A percentile compares a stretch with the other conserved stretches of the same genome.
Evolutionary conservation across 1,140 invertebrate genomes (phyloP).

Genomic region (Trialeurodes vaporariorum): DNA sequence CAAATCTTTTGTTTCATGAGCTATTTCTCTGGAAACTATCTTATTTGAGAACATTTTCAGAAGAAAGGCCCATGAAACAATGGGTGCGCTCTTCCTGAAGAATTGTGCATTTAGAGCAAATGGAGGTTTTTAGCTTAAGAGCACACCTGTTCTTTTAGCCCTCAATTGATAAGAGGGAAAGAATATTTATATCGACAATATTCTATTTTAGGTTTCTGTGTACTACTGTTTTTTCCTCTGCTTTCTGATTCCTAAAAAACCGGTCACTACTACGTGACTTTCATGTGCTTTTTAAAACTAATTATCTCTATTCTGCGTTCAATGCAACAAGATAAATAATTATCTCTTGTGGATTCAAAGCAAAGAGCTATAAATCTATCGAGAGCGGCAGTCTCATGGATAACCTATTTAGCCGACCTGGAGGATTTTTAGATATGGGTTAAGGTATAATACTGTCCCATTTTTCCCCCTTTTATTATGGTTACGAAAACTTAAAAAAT

Average conservation of each 20-base stretch:
- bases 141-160: too few relatives aligned
- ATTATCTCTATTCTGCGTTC: not conserved
- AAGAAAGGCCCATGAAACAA: too few relatives aligned
- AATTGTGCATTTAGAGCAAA: too few relatives aligned
- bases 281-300: not conserved
- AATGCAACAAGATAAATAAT: not conserved
- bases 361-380: not conserved
- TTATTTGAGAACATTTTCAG: too few relatives aligned
- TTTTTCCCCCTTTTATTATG: not conserved
- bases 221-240: too few relatives aligned
- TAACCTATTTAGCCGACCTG: not conserved
- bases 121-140: too few relatives aligned
- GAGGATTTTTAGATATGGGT: not conserved
- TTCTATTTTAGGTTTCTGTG: not conserved
- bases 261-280: too few relatives aligned
- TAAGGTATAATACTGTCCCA: not conserved
- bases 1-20: too few relatives aligned
- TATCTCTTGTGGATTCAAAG: not conserved
- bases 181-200: not conserved
- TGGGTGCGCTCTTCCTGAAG: too few relatives aligned
- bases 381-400: not conserved
- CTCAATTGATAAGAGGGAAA: too few relatives aligned
- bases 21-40: too few relatives aligned
- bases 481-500: not conserved
- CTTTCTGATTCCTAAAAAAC: too few relatives aligned